These are phyloP conservation scores for Stenodema calcarata DNA, from an alignment of 2,888 invertebrate species.

Conservation along the genomic window DNA sequence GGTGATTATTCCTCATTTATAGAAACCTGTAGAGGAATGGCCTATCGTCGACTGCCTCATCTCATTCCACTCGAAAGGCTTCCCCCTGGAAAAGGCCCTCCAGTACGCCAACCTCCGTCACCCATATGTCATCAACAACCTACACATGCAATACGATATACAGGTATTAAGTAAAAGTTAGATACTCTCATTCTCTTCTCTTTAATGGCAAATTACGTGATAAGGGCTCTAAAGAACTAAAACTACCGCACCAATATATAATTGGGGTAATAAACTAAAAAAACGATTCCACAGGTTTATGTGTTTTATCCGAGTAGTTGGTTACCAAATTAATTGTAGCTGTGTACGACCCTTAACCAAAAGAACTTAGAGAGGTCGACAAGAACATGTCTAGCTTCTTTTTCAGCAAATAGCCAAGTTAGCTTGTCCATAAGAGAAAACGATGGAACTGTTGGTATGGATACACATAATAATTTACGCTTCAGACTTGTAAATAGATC, in stretches of 20 bases:
- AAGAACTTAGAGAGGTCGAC: not conserved
- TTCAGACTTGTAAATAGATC: not conserved
- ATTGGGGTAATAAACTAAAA: not conserved
- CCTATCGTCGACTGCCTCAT: constrained; percentile 97
- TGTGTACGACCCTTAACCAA: not conserved
- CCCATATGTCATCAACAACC: constrained; percentile 97
- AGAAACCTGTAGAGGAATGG: constrained; percentile 97
- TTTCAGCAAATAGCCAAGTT: not conserved
- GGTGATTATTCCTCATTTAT: constrained; percentile 57
- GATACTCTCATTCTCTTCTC: constrained; percentile 41
- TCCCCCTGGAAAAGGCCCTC: constrained; percentile 97
- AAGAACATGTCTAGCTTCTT: not conserved
- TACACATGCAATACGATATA: constrained; percentile 97
- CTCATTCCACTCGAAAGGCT: constrained; percentile 97
- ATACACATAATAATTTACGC: not conserved
- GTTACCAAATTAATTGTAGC: not conserved
- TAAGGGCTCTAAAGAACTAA: not conserved
- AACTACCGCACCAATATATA: too few species aligned
- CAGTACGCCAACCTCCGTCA: constrained; percentile 91
- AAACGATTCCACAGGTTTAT: not conserved
- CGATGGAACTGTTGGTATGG: not conserved
- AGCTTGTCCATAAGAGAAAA: constrained; percentile 1
- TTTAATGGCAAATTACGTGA: not conserved
- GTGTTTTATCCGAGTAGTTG: not conserved
- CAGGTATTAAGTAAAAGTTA: constrained; percentile 68